phyloP scores from a whole-genome alignment of 2,113 vertebrate genomes.

The Planiliza haematocheilus region DNA sequence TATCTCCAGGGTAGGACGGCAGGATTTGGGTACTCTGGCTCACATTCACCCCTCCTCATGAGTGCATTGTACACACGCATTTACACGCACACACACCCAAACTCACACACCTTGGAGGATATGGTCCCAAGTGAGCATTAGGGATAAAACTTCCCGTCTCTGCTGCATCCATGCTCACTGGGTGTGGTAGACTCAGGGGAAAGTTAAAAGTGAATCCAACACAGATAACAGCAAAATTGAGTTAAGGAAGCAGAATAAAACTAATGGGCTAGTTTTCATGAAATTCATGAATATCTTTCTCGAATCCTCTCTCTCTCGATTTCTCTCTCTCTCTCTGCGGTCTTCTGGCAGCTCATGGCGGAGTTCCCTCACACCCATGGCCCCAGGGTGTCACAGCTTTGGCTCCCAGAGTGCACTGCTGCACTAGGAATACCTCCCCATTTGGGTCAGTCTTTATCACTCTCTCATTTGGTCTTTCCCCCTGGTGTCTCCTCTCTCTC shows the following conservation, averaged over 20 bases:
- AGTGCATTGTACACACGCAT: slow-evolving; percentile 25
- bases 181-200: slow-evolving; percentile 56
- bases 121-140: slow-evolving; percentile 35
- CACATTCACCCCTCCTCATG: slow-evolving; percentile 39
- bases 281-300: slow-evolving; percentile 55
- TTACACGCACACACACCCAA: slow-evolving; percentile 27
- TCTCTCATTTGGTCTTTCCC: slow-evolving; percentile 28
- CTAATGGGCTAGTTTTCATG: slow-evolving; percentile 51
- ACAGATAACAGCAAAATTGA: slow-evolving; percentile 59
- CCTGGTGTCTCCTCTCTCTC: slow-evolving; percentile 20
- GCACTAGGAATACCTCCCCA: slow-evolving; percentile 71
- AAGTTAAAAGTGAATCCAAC: slow-evolving; percentile 53
- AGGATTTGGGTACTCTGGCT: slow-evolving; percentile 45
- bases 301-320: slow-evolving; percentile 8
- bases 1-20: slow-evolving; percentile 43
- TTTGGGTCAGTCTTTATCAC: slow-evolving; percentile 63
- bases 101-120: slow-evolving; percentile 48
- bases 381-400: slow-evolving; percentile 62
- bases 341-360: slow-evolving; percentile 57
- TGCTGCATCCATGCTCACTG: slow-evolving; percentile 38
- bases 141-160: slow-evolving; percentile 55
- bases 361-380: slow-evolving; percentile 71
- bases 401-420: slow-evolving; percentile 67
- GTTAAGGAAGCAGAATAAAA: slow-evolving; percentile 57
- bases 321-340: slow-evolving; percentile 30